phyloP scores from a whole-genome alignment of 2,888 invertebrate genomes.

The Netelia melanura region DNA sequence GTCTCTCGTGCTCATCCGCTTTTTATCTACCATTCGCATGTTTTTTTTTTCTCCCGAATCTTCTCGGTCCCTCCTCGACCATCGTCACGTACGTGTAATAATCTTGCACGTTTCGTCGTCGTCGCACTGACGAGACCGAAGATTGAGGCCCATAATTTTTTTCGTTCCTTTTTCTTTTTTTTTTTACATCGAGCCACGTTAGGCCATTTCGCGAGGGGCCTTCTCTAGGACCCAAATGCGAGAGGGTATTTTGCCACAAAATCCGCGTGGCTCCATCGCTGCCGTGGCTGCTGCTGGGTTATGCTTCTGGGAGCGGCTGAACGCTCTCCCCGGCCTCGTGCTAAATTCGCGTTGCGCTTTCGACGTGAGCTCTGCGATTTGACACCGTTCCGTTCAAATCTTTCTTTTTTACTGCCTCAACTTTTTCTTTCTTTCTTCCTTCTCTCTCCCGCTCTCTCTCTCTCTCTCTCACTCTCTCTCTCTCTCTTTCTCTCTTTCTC shows the following conservation, averaged over 20 bases:
- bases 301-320: slow-evolving; percentile 62
- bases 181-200: slow-evolving; percentile 56
- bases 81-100: not conserved
- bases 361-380: slow-evolving; percentile 70
- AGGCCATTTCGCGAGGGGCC: slow-evolving; percentile 51
- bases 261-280: too few relatives aligned
- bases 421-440: slow-evolving; percentile 2
- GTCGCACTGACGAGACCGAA: slow-evolving; percentile 28
- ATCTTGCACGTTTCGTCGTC: slow-evolving; percentile 7
- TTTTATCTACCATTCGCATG: slow-evolving; percentile 6
- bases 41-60: slow-evolving; percentile 33
- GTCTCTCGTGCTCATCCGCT: not conserved
- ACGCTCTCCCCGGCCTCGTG: slow-evolving; percentile 63
- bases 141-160: slow-evolving; percentile 50
- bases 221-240: not conserved
- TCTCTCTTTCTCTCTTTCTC: too few relatives aligned
- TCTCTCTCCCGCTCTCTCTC: not conserved
- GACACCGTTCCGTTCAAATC: slow-evolving; percentile 60
- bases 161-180: not conserved
- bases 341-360: slow-evolving; percentile 69
- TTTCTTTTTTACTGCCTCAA: not conserved
- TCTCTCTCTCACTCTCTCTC: not conserved
- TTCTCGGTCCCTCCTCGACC: slow-evolving; percentile 33
- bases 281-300: not conserved
- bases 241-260: too few relatives aligned